Evolutionary conservation across 2,888 invertebrate genomes (phyloP), one percentile per base, ranked within the genome.

Genomic region (Parnassius smintheus): DNA sequence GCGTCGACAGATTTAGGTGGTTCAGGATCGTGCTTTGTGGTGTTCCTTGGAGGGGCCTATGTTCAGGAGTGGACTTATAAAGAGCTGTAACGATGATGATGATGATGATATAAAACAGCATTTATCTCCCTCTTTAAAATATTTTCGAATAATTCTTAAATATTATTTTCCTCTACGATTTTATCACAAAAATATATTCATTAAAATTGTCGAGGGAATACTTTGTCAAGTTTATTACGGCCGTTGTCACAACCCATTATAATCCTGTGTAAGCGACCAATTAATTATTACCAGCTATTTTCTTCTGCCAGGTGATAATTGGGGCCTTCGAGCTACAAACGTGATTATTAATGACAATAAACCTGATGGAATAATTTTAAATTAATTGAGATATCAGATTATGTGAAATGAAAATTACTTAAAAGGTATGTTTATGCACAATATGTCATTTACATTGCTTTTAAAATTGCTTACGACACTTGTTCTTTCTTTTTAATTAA

Each of bases 251-350:
- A 42, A 45, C 41, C 48, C 41, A 56, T 63, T 56, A 63, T 42
- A 56, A 49, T 56, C 35, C 22, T 46, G 13, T 9, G 42, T 45
- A n/a, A 56, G 55, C 56, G 42, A 52, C 55, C 55, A 56, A 63
- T 63, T 63, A 63, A 55, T 59, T 49, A 45, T 13, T 35, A 9
- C 51, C n/a, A 25, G 59, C 59, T 22, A 55, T 51, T 59, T 57
- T 59, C 62, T 52, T 52, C 56, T 48, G 55, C 48, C 56, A 56
- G 59, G 63, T 59, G 63, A 63, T 63, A 59, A 63, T 51, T 46
- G 59, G 45, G 12, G 59, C 55, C 59, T 51, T 49, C 63, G 55
- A 9, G 54, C 53, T 12, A n/a, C 22, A 25, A 42, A 51, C n/a
- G 25, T 45, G 55, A 59, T 55, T 55, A 12, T 55, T 41, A 46